Evolutionary conservation across 2,113 vertebrate genomes (phyloP), one percentile per base, ranked within the genome.

Genomic region (Neofelis nebulosa): DNA sequence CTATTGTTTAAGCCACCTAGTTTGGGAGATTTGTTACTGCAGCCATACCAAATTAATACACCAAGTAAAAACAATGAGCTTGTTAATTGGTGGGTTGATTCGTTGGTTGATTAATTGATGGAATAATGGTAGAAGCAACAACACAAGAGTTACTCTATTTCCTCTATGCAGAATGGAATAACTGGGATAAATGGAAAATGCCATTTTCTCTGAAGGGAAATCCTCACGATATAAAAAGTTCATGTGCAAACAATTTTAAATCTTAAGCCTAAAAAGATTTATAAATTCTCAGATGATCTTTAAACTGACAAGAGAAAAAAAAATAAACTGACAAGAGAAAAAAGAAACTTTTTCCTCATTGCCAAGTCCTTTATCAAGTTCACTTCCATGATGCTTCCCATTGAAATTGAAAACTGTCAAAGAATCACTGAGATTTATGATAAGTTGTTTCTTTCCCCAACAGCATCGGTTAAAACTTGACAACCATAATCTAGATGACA

Each of bases 351-450:
- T 94, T 66, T 45, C 87, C 69, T 97, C 94, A 41, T 86, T 66
- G 61, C 65, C 88, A 94, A 88, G 21, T 76, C 83, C 85, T 97
- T 94, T 94, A 97, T 96, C 93, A 97, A 97, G 88, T 88, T 94
- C 83, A 36, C 69, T 92, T 89, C 87, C 79, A 96, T 84, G 92
- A 68, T 63, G 94, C 48, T 55, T 81, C 82, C 95, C 94, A 89
- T 92, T 95, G 90, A 98, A 98, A 98, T 92, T 96, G 97, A 97
- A 98, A 98, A 97, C 96, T 95, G 96, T 96, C 96, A 97, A 97
- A 92, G 94, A 94, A 83, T 95, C 55, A 9, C 91, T 69, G 96
- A 97, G 95, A 95, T 96, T 92, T 95, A 92, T 95, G 95, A 96
- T 92, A 95, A 97, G 80, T 41, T 83, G 84, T 66, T 96, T 95